Base-by-base conservation (phyloP, 2,888 invertebrate species). In the Parapristionchus giblindavisi region DNA sequence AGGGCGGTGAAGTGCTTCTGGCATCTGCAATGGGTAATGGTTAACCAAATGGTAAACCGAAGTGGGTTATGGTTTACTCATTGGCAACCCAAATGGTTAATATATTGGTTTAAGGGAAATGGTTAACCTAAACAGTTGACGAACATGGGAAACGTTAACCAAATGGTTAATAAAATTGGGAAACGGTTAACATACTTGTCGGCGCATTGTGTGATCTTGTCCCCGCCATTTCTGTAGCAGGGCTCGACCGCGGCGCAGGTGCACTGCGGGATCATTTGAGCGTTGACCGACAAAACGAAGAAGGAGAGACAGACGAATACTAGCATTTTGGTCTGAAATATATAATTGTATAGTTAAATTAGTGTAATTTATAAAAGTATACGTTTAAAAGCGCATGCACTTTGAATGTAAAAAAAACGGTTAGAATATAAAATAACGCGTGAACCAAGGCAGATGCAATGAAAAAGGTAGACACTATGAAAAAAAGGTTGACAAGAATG, bases 241-340 rank as follows among this genome's bases (percentile, higher is more conserved):
- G 68, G 68, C 14, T 70, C 68, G 8, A 70, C 51, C 24, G 27
- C n/a, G n/a, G 34, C 29, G 21, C 68, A 70, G 4, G 54, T 52
- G 36, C 68, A 70, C 24, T 70, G 68, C 6, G 68, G 52, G 27
- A 70, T 38, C 68, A 70, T 70, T 32, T 70, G 68, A 32, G 65
- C 32, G 6, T 43, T 34, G 6, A 48, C 65, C 21, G 65, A 66
- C 48, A 48, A 36, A 43, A 66, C 34, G 36, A 48, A 24, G 24
- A 36, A 61, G 4, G 61, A 61, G 61, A 61, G n/a, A n/a, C n/a
- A n/a, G n/a, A n/a, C n/a, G n/a, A n/a, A n/a, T n/a, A n/a, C n/a
- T n/a, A n/a, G n/a, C n/a, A n/a, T n/a, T n/a, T n/a, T n/a, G n/a
- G n/a, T n/a, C n/a, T n/a, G n/a, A n/a, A n/a, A n/a, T n/a, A n/a